Base-by-base conservation (phyloP, 1,140 invertebrate species). In the Polypedilum pembai region DNA sequence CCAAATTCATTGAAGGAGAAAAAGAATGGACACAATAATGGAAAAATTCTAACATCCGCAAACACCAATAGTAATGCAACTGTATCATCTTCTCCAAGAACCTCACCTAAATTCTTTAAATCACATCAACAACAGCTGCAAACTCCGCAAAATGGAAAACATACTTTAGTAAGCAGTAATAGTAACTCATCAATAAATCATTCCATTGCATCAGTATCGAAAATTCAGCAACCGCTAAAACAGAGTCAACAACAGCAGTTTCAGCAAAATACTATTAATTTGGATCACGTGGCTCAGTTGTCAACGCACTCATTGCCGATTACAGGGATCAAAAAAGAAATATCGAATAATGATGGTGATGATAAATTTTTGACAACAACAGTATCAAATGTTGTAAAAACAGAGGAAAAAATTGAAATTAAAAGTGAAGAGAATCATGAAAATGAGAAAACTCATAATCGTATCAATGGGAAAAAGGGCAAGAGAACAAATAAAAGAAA, bases 261-360 rank as follows among this genome's bases (percentile, higher is more conserved):
- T 56, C 15, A 66, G 65, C 12, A 18, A 17, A 66, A 18, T 66
- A 17, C 7, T 4, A 18, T 8, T 66, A n/a, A 1, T 18, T 17
- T 69, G 8, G 20, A 69, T 69, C 65, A 69, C 65, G 65, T 69
- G 8, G 24, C 24, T 18, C 65, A 18, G 20, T 8, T 0, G 5
- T 33, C 24, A 33, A 3, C 24, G 5, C 24, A 33, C 5, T 33
- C 5, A 33, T 33, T 33, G 24, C 24, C 24, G n/a, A 69, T 69
- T 69, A 69, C 65, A 69, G 65, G 65, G 65, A 69, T 69, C 18
- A 69, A 69, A 69, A 18, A 69, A 20, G 65, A 21, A 21, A 18
- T 20, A 18, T 20, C 65, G 65, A 56, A 17, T 56, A 2, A 69
- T 66, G n/a, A 66, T 18, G 65, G 12, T 56, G 4, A n/a, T 56